Percentiles rank a stretch among this genome's conserved stretches.
phyloP scores from a whole-genome alignment of 2,888 invertebrate genomes.

The Coleophora flavipennella region DNA sequence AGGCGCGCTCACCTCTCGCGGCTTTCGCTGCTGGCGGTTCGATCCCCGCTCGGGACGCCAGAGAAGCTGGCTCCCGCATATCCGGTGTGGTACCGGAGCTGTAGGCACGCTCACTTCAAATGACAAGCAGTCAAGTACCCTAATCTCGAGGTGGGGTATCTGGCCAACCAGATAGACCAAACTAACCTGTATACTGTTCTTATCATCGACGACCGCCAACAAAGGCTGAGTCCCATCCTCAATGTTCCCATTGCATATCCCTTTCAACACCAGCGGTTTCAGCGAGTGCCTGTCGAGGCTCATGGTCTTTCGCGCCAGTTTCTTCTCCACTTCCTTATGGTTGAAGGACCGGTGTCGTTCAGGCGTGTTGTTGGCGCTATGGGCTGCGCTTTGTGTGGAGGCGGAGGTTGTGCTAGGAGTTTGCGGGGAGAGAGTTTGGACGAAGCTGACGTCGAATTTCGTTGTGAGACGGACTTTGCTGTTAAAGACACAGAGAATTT shows the following conservation, averaged over 20 bases:
- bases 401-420: slow-evolving; percentile 30
- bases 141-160: too few relatives aligned
- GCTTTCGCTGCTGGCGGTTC: too few relatives aligned
- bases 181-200: slow-evolving; percentile 59
- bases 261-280: slow-evolving; percentile 57
- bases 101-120: too few relatives aligned
- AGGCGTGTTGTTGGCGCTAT: slow-evolving; percentile 35
- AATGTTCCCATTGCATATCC: slow-evolving; percentile 47
- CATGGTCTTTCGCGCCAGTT: slow-evolving; percentile 36
- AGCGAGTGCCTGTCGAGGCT: slow-evolving; percentile 52
- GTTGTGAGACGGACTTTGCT: slow-evolving; percentile 60
- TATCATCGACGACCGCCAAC: slow-evolving; percentile 59
- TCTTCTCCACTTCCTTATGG: slow-evolving; percentile 34
- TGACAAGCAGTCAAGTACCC: too few relatives aligned
- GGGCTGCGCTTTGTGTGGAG: slow-evolving; percentile 23
- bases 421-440: slow-evolving; percentile 35
- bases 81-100: too few relatives aligned
- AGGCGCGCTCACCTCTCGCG: too few relatives aligned
- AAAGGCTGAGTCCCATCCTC: slow-evolving; percentile 45
- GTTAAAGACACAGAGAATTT: too few relatives aligned
- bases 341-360: slow-evolving; percentile 49
- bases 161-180: too few relatives aligned
- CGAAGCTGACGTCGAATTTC: slow-evolving; percentile 60
- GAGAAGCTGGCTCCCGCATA: too few relatives aligned
- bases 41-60: too few relatives aligned